Percentiles rank a stretch among this genome's conserved stretches.
These are phyloP conservation scores for Agrotis ipsilon DNA, from an alignment of 2,888 invertebrate species.

Conservation along the genomic window DNA sequence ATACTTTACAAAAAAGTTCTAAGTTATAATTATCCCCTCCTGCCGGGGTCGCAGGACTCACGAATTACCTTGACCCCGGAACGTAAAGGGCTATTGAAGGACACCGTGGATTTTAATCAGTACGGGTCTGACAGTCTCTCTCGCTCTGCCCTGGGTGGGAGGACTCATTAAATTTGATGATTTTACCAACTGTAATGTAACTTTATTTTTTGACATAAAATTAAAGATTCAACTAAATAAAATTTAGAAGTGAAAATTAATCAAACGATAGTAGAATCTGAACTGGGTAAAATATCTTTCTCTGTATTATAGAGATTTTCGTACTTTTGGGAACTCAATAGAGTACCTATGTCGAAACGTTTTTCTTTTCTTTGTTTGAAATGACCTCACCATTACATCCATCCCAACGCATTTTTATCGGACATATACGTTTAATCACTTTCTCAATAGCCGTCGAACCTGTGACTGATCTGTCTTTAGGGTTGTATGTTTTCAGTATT, in stretches of 20 bases:
- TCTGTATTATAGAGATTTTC: background rate
- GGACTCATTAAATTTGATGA: no score
- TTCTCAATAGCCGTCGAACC: slow-evolving; percentile 12
- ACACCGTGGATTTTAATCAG: no score
- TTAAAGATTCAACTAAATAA: background rate
- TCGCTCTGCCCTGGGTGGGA: no score
- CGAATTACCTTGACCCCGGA: no score
- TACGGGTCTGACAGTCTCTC: no score
- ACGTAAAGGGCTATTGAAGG: no score
- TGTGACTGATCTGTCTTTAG: slow-evolving; percentile 13
- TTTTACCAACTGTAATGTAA: no score
- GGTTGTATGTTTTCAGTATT: slow-evolving; percentile 35
- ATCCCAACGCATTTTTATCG: slow-evolving; percentile 37
- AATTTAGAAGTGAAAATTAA: background rate
- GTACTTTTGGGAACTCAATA: background rate
- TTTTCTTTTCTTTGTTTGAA: background rate
- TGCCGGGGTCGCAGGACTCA: no score
- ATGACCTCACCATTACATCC: slow-evolving; percentile 30
- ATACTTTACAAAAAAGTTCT: background rate
- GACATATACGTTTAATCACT: slow-evolving; percentile 32
- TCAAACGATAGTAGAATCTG: background rate
- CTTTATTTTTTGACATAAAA: no score
- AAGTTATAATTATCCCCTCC: no score
- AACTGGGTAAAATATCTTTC: background rate
- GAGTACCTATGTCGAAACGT: background rate